phyloP scores from a whole-genome alignment of 1,140 invertebrate genomes.

The Apis cerana region DNA sequence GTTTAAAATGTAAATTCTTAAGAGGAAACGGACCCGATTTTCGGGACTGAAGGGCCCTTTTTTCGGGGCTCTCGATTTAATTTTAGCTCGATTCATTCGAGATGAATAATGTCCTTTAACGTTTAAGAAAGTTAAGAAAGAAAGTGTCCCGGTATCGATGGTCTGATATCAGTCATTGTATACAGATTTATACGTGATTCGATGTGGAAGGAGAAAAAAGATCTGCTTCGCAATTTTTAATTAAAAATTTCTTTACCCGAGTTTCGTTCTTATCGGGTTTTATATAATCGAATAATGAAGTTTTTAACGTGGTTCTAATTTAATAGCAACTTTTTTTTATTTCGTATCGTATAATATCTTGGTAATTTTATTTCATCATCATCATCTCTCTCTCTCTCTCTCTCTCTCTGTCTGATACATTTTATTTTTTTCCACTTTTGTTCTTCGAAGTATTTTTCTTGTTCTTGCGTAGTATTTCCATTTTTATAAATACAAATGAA shows the following conservation, averaged over 20 bases:
- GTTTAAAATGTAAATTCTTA: conserved; percentile 14
- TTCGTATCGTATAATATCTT: neutral
- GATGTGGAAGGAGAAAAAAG: neutral
- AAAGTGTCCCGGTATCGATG: neutral
- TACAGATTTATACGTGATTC: neutral
- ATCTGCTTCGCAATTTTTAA: neutral
- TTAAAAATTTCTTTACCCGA: too few species aligned
- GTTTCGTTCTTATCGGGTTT: neutral
- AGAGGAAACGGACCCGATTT: neutral
- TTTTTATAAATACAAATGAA: neutral
- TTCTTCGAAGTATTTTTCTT: neutral
- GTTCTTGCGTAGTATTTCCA: neutral
- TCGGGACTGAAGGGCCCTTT: neutral
- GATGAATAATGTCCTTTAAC: conserved; percentile 12
- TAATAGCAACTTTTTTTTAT: neutral
- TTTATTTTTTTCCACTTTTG: neutral
- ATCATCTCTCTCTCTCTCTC: too few species aligned
- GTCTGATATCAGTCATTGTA: conserved; percentile 36
- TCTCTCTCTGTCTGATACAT: too few species aligned
- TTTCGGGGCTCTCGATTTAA: neutral
- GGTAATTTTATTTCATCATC: neutral
- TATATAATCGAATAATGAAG: neutral
- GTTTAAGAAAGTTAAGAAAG: neutral
- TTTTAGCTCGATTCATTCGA: conserved; percentile 6
- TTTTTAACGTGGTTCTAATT: neutral